Evolutionary conservation across 2,113 vertebrate species (phyloP).

Genomic region (Lepus timidus): DNA sequence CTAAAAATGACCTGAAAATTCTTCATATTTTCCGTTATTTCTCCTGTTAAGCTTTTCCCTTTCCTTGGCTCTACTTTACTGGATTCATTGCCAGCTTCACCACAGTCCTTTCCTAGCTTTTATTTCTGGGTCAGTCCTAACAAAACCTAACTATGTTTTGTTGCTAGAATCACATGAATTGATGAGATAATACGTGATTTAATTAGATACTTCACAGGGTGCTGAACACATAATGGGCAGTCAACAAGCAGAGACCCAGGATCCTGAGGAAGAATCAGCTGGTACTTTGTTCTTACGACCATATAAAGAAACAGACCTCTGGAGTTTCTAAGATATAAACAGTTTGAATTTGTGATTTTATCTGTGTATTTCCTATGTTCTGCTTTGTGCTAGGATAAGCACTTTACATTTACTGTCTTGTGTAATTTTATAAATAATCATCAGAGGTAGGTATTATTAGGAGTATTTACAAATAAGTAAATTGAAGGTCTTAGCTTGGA

Average conservation of each 20-base stretch:
- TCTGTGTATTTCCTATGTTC: background rate
- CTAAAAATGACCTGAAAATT: background rate
- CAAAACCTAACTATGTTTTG: background rate
- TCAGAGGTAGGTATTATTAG: background rate
- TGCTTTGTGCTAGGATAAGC: background rate
- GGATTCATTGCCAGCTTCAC: background rate
- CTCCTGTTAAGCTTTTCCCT: no score
- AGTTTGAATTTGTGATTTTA: constrained; percentile 22
- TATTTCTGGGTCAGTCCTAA: background rate
- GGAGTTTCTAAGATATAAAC: background rate
- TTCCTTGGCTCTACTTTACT: background rate
- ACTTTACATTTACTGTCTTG: background rate
- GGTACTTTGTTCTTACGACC: background rate
- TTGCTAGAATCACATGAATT: background rate
- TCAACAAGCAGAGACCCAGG: background rate
- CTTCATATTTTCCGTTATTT: no score
- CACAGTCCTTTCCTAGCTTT: background rate
- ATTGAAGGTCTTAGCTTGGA: constrained; percentile 52
- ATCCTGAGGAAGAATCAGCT: background rate
- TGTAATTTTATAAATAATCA: background rate
- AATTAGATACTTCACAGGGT: background rate
- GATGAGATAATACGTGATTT: background rate
- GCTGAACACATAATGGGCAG: background rate
- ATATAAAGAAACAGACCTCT: background rate
- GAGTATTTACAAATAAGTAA: constrained; percentile 17